phyloP scores from a whole-genome alignment of 2,797 vertebrate genomes.

The Pteropus rufus region DNA sequence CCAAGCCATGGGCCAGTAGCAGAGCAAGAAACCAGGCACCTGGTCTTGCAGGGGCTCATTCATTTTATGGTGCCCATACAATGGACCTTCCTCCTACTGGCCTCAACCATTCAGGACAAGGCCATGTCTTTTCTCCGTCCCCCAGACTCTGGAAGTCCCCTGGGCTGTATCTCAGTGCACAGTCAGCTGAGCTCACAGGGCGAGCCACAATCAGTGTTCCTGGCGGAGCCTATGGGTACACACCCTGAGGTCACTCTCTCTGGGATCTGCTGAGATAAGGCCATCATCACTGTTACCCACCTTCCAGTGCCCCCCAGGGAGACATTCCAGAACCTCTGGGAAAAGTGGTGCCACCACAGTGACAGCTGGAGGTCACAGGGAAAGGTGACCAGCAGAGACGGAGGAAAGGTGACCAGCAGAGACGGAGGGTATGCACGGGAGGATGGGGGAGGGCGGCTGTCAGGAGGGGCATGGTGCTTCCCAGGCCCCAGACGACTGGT shows the following conservation, averaged over 20 bases:
- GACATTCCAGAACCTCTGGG: not conserved
- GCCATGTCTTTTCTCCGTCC: not conserved
- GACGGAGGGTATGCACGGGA: too few relatives aligned
- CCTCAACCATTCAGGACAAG: not conserved
- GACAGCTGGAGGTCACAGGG: not conserved
- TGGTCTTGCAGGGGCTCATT: accelerated
- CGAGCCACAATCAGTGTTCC: not conserved
- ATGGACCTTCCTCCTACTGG: not conserved
- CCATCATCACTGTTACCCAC: not conserved
- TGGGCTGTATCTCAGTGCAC: accelerated
- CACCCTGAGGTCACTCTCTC: not conserved
- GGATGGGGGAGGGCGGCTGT: too few relatives aligned
- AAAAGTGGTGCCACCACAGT: not conserved
- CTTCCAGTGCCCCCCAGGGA: not conserved
- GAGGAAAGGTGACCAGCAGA: not conserved
- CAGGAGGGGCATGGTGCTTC: accelerated
- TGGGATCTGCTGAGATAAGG: not conserved
- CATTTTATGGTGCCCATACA: accelerated
- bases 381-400: not conserved
- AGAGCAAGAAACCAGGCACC: not conserved
- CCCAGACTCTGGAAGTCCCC: accelerated
- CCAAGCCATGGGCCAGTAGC: not conserved
- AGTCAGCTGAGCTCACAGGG: not conserved
- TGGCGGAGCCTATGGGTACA: too few relatives aligned
- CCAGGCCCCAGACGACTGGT: accelerated